Evolutionary conservation across 2,797 vertebrate species (phyloP).

Genomic region (Mycteria americana): DNA sequence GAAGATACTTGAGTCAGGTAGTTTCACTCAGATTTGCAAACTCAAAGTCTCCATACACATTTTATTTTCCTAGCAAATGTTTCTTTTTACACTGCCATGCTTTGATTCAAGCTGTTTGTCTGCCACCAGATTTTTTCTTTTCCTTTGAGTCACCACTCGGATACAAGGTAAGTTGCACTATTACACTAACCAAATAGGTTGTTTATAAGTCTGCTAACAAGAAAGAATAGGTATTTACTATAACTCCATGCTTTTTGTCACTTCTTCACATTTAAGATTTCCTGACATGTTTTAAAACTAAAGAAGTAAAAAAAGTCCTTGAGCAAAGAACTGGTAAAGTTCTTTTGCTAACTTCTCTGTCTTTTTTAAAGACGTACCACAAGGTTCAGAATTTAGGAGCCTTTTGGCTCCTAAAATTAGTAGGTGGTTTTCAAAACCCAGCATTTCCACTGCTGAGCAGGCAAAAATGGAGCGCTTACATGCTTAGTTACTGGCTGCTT

Average conservation of each 20-base stretch:
- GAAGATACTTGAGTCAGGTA: neutral
- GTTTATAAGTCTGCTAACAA: neutral
- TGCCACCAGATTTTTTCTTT: neutral
- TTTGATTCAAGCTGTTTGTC: conserved; percentile 4
- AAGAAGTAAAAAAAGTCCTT: neutral
- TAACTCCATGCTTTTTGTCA: neutral
- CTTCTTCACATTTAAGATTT: neutral
- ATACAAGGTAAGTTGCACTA: neutral
- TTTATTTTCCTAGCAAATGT: neutral
- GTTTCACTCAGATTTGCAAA: neutral
- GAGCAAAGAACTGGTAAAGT: neutral
- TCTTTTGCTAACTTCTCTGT: conserved; percentile 11
- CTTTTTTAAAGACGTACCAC: conserved; percentile 43
- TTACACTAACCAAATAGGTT: neutral
- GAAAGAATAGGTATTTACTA: neutral
- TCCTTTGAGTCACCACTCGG: neutral
- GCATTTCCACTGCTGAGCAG: conserved; percentile 68
- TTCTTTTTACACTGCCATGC: neutral
- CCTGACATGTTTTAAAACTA: neutral
- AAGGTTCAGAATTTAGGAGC: conserved; percentile 53
- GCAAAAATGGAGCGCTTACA: conserved; percentile 33
- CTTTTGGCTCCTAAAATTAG: conserved; percentile 65
- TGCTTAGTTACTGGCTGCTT: conserved; percentile 30
- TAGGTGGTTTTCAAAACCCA: conserved; percentile 67
- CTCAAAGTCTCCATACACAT: neutral